Evolutionary conservation across 2,113 vertebrate species (phyloP).

Genomic region (Oplegnathus fasciatus): DNA sequence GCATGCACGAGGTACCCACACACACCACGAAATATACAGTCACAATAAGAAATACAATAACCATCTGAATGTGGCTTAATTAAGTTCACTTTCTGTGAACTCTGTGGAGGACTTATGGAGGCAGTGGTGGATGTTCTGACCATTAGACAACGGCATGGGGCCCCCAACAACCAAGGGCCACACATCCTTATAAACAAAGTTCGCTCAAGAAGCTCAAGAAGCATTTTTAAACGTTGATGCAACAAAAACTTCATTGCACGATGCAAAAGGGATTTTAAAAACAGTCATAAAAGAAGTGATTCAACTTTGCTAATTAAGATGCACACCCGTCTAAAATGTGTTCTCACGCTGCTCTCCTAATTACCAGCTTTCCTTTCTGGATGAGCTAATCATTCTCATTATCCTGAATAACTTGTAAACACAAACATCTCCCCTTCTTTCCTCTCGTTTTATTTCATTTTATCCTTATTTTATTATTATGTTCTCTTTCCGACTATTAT

Average conservation of each 20-base stretch:
- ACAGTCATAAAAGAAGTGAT: neutral
- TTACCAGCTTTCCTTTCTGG: neutral
- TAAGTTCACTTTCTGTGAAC: neutral
- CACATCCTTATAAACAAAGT: neutral
- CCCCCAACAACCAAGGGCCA: neutral
- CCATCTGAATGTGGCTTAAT: neutral
- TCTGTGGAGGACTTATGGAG: neutral
- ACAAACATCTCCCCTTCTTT: slow-evolving; percentile 22
- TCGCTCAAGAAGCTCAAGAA: neutral
- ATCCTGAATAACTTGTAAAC: slow-evolving; percentile 41
- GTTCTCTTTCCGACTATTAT: slow-evolving; percentile 18
- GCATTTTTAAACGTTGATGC: neutral
- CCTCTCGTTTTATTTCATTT: slow-evolving; percentile 16
- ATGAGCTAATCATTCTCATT: slow-evolving; percentile 16
- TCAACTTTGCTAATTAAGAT: neutral
- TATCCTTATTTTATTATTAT: slow-evolving; percentile 23
- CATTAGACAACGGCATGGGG: neutral
- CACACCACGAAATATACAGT: neutral
- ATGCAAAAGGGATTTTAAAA: neutral
- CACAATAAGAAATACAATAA: neutral
- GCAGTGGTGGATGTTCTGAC: neutral
- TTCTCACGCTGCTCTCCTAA: slow-evolving; percentile 3
- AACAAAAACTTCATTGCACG: neutral
- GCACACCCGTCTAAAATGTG: neutral
- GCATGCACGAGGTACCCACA: neutral